Conservation (phyloP, 2,888 invertebrate genomes). For the Chloroclystis v-ata region DNA sequence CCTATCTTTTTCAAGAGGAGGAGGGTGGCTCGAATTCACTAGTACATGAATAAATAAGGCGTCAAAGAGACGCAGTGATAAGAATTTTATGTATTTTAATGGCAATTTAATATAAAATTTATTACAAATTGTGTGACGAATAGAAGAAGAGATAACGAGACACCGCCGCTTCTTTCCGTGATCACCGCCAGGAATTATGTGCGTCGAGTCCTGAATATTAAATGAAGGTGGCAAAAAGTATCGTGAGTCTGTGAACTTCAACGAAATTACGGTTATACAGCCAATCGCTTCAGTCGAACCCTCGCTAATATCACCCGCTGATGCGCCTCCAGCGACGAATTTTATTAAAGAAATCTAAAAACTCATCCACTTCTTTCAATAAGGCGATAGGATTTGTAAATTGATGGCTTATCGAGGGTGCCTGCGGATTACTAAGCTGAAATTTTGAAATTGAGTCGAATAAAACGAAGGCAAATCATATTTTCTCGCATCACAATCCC, state of each 20-base stretch:
- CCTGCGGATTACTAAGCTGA: conserved; percentile 21
- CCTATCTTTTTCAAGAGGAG: too few species aligned
- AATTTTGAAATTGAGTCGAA: conserved; percentile 22
- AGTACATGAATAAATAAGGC: too few species aligned
- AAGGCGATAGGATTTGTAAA: conserved; percentile 37
- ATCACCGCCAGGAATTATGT: conserved; percentile 66
- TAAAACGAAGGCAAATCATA: conserved; percentile 22
- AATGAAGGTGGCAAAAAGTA: conserved; percentile 54
- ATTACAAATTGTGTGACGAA: conserved; percentile 54
- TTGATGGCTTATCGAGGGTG: conserved; percentile 35
- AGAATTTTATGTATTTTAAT: too few species aligned
- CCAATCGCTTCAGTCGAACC: conserved; percentile 48
- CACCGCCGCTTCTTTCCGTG: conserved; percentile 51
- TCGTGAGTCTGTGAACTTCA: conserved; percentile 50
- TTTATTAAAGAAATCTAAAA: conserved; percentile 45
- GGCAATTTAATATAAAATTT: conserved; percentile 47
- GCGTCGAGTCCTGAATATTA: conserved; percentile 61
- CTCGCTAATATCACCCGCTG: conserved; percentile 36
- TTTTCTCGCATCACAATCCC: conserved; percentile 16
- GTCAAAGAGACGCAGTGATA: too few species aligned
- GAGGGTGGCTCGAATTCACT: too few species aligned
- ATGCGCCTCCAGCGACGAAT: conserved; percentile 34
- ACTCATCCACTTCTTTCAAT: conserved; percentile 45
- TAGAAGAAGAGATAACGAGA: conserved; percentile 64
- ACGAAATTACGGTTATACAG: conserved; percentile 60